phyloP scores from a whole-genome alignment of 2,888 invertebrate genomes.

The Diplazon laetatorius region DNA sequence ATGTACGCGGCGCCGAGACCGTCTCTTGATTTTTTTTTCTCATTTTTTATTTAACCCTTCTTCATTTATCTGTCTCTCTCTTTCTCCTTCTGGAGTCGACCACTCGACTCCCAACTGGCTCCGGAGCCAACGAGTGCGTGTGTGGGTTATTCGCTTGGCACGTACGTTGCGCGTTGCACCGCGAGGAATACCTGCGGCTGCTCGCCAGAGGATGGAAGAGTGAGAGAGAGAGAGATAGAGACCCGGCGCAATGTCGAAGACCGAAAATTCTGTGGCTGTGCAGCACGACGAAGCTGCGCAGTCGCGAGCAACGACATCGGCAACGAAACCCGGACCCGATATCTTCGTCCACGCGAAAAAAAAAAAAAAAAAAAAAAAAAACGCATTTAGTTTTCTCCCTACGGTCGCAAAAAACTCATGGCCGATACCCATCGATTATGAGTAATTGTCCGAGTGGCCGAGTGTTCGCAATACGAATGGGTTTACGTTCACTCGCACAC shows the following conservation, averaged over 20 bases:
- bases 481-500: constrained; percentile 77
- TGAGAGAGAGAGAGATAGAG: constrained; percentile 57
- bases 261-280: too few relatives aligned
- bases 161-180: constrained; percentile 41
- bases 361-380: too few relatives aligned
- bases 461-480: constrained; percentile 78
- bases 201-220: constrained; percentile 41
- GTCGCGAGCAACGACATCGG: constrained; percentile 28
- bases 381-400: constrained; percentile 67
- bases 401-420: constrained; percentile 70
- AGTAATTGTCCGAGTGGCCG: constrained; percentile 77
- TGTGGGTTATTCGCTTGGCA: constrained; percentile 55
- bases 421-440: constrained; percentile 78
- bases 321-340: constrained; percentile 41
- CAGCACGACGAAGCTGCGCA: constrained; percentile 24
- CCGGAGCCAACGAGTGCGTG: constrained; percentile 51
- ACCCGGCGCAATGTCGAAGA: constrained; percentile 46
- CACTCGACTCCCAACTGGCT: constrained; percentile 30
- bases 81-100: constrained; percentile 20
- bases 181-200: constrained; percentile 48
- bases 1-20: constrained; percentile 65
- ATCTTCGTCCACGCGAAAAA: constrained; percentile 57
- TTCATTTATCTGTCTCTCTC: constrained; percentile 29
- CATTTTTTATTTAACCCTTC: too few relatives aligned
- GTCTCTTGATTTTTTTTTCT: constrained; percentile 46